phyloP scores from a whole-genome alignment of 2,113 vertebrate species.

The Podocnemis expansa region DNA sequence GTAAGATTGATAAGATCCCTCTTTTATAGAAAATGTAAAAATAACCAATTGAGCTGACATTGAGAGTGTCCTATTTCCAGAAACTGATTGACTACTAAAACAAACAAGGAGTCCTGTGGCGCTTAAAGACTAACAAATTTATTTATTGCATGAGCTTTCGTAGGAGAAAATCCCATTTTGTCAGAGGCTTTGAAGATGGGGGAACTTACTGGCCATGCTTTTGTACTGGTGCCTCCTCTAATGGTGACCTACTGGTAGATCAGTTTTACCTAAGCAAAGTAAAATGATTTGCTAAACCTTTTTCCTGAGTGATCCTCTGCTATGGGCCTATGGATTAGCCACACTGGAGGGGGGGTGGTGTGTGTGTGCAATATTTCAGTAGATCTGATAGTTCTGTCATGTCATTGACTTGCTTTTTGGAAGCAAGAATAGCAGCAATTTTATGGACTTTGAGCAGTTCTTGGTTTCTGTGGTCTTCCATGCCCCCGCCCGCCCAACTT shows the following conservation, averaged over 20 bases:
- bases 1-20: constrained; percentile 63
- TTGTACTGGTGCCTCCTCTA: constrained; percentile 40
- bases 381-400: accelerated
- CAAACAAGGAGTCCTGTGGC: too few relatives aligned
- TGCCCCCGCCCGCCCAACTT: neutral
- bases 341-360: neutral
- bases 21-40: constrained; percentile 68
- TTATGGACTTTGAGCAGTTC: neutral
- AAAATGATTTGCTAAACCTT: constrained; percentile 63
- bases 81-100: constrained; percentile 71
- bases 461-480: neutral
- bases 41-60: constrained; percentile 47
- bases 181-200: too few relatives aligned
- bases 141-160: too few relatives aligned
- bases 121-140: too few relatives aligned
- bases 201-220: neutral
- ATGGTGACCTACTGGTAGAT: constrained; percentile 54
- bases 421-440: neutral
- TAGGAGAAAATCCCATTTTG: too few relatives aligned
- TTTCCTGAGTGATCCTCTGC: constrained; percentile 33
- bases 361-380: neutral
- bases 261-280: constrained; percentile 19
- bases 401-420: neutral
- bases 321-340: constrained; percentile 45
- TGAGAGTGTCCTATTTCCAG: constrained; percentile 52